Percentiles rank a stretch among this genome's conserved stretches.
Evolutionary conservation across 64 coral and sea anemone species (phyloP).

Genomic region (Astreopora myriophthalma): DNA sequence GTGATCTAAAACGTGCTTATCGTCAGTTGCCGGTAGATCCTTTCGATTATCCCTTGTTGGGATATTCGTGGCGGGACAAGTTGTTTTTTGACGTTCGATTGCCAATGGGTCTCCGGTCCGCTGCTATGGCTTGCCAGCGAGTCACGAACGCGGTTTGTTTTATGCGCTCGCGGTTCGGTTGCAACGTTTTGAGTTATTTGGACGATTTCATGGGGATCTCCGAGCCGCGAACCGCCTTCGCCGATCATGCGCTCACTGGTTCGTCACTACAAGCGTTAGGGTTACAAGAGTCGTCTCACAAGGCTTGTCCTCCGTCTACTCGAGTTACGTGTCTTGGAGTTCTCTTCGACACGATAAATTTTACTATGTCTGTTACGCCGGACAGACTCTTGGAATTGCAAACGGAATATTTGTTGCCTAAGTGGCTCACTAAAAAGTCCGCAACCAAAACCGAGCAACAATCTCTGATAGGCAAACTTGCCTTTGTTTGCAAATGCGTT

Average conservation of each 20-base stretch:
- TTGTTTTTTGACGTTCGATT: constrained; percentile 19
- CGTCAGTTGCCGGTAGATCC: neutral
- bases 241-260: neutral
- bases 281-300: no score
- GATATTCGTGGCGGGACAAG: neutral
- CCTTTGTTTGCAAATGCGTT: constrained; percentile 22
- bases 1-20: neutral
- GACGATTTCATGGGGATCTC: constrained; percentile 15
- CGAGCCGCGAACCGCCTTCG: neutral
- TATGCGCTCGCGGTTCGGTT: neutral
- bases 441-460: neutral
- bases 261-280: neutral
- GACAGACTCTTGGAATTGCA: no score
- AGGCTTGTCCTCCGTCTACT: neutral
- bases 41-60: constrained; percentile 1
- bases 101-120: constrained; percentile 4
- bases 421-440: neutral
- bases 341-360: no score
- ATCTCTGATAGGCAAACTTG: neutral
- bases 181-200: neutral
- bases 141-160: neutral
- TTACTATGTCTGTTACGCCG: no score
- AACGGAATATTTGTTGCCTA: no score
- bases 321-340: no score
- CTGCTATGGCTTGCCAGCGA: constrained; percentile 32